Base-by-base conservation (phyloP, 2,113 vertebrate genomes). In the Pyxicephalus adspersus region DNA sequence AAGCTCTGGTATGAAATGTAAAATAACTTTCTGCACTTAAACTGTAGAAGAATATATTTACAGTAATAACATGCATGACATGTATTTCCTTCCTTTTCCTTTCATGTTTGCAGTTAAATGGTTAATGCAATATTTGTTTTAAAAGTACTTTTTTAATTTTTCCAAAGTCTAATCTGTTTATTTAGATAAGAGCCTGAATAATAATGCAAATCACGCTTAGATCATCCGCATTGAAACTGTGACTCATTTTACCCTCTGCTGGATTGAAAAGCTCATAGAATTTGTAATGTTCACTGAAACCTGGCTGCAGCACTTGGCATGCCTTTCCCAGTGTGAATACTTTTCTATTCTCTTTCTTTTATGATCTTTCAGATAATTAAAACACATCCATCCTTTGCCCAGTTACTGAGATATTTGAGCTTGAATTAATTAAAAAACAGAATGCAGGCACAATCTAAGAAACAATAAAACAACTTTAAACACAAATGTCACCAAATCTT, bases 341-440 rank as follows among this genome's bases (percentile, higher is more conserved):
- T 73, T 67, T 78, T 65, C 64, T 68, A 64, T 74, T 81, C 66
- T 34, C n/a, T 80, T 71, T 80, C 79, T 73, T 81, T 64, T 81
- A 81, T 74, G 68, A 72, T 61, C 68, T 74, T 73, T 64, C 70
- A 74, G 79, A 81, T 81, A 74, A 81, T 81, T 81, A 81, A 81
- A 80, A 81, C 64, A 81, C 68, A 81, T 81, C 79, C 79, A 81
- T 81, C 60, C 79, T 74, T 26, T 81, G 68, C 79, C 79, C 79
- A 81, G 68, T 74, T 81, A 26, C 79, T 81, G 68, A 60, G 70
- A 81, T 55, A 81, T 81, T 81, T 64, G 68, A 73, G 61, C 79
- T 64, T 17, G 20, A 72, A 81, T 81, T 81, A 81, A 81, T 81
- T 81, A 81, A 74, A 81, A 81, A 55, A 57, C 6, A 64, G 60